Evolutionary conservation across 2,113 vertebrate species (phyloP).

Genomic region (Nothocercus nigrocapillus): DNA sequence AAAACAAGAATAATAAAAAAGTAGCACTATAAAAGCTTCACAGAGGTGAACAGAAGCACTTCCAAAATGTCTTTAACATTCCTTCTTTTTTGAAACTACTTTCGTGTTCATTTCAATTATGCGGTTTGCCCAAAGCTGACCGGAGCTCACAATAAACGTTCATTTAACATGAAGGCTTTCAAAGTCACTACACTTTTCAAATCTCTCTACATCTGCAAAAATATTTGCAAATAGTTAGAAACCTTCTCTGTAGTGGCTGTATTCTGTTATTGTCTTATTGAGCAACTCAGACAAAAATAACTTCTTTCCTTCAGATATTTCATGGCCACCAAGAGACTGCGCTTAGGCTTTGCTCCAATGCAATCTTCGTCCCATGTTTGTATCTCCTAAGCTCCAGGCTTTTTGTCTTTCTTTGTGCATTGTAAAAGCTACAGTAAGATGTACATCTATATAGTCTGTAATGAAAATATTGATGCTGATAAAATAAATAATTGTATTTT

Average conservation of each 20-base stretch:
- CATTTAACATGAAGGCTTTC: background rate
- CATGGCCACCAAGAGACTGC: too few relatives aligned
- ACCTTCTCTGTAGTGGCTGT: background rate
- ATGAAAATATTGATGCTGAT: background rate
- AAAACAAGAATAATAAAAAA: background rate
- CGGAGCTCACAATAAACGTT: background rate
- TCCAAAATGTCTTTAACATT: background rate
- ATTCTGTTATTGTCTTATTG: background rate
- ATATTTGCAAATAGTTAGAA: background rate
- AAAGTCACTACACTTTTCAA: background rate
- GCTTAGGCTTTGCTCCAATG: background rate
- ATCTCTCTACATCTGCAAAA: background rate
- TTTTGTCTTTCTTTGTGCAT: background rate
- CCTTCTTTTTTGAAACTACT: background rate
- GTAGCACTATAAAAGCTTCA: background rate
- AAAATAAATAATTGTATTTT: background rate
- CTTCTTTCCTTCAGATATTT: background rate
- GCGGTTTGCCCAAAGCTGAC: background rate
- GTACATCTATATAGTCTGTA: background rate
- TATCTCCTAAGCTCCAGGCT: background rate
- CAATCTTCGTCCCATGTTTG: background rate
- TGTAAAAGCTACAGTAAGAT: background rate
- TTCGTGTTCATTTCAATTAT: background rate
- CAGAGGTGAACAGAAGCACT: background rate
- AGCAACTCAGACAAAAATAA: background rate